Percentiles rank a stretch among this genome's conserved stretches.
Evolutionary conservation across 2,797 vertebrate species (phyloP).

Genomic region (Anguilla pacifica): DNA sequence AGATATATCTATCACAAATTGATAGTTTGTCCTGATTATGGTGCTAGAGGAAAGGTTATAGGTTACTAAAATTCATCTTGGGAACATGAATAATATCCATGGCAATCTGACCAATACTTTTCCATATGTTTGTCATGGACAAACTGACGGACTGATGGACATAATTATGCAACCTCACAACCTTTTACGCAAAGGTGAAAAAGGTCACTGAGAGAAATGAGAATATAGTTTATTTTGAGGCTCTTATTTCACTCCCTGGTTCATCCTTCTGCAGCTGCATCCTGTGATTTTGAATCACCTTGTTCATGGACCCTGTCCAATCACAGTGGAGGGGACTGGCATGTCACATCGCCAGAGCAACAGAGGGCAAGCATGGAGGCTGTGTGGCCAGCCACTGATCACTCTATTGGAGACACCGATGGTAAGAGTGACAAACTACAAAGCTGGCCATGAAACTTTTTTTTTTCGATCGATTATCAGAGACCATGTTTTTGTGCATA

Average conservation of each 20-base stretch:
- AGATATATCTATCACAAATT: too few species aligned
- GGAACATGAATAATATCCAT: too few species aligned
- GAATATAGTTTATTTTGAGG: background rate
- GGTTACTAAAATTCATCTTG: too few species aligned
- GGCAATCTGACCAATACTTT: too few species aligned
- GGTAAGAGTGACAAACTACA: slow-evolving; percentile 66
- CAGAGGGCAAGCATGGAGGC: slow-evolving; percentile 47
- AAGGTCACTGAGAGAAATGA: too few species aligned
- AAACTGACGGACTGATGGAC: too few species aligned
- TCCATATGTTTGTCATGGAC: too few species aligned
- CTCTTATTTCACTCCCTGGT: background rate
- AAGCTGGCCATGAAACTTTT: background rate
- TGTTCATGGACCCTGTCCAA: slow-evolving; percentile 82
- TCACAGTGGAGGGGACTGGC: slow-evolving; percentile 78
- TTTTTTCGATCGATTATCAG: background rate
- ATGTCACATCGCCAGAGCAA: slow-evolving; percentile 66
- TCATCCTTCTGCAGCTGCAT: slow-evolving; percentile 62
- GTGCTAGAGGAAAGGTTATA: too few species aligned
- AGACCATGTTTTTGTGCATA: too few species aligned
- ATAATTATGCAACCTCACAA: too few species aligned
- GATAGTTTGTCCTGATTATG: too few species aligned
- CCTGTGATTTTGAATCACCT: slow-evolving; percentile 78
- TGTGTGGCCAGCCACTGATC: slow-evolving; percentile 64
- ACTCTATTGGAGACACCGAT: slow-evolving; percentile 68
- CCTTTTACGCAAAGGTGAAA: too few species aligned